Base-by-base conservation (phyloP, 1,140 invertebrate genomes). In the Thaumatotibia leucotreta region DNA sequence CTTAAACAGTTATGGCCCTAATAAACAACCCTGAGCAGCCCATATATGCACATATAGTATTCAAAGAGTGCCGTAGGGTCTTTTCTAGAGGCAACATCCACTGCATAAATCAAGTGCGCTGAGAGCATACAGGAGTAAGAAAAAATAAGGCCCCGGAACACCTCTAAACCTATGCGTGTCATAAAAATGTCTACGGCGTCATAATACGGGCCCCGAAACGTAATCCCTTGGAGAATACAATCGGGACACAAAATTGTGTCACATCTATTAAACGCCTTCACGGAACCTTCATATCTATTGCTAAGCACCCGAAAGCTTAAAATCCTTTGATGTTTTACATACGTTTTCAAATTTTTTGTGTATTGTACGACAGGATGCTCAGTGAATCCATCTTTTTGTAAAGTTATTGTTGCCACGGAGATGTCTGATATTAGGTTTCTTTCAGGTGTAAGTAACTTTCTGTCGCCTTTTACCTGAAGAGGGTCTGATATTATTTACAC, bases 341-440 rank as follows among this genome's bases (percentile, higher is more conserved):
- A 58, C n/a, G n/a, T 31, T 27, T 23, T 58, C 27, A 58, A 58
- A 9, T 58, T 58, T 58, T 58, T 54, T 54, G 24, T 29, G n/a
- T 17, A 54, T 27, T 58, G 52, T 58, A 17, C 27, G n/a, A 14
- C 24, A 29, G 52, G 52, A 58, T 58, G 52, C 52, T 58, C 52
- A 58, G 50, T 54, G 50, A 54, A 58, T 58, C 52, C 52, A 58
- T 58, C 52, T 58, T 58, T 58, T 58, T 58, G 52, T 58, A 58
- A 58, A 58, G 52, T 58, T 58, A 58, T 58, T 58, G 52, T 58
- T 58, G 50, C 50, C 50, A 27, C 20, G 24, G 27, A 58, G 52
- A 58, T 27, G 50, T 23, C n/a, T 58, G 52, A 58, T 58, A 58
- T 58, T 58, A 58, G 52, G 52, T 58, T 58, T 58, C 52, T 58